Conservation (phyloP, 1,140 invertebrate genomes). For the Oedothorax gibbosus region DNA sequence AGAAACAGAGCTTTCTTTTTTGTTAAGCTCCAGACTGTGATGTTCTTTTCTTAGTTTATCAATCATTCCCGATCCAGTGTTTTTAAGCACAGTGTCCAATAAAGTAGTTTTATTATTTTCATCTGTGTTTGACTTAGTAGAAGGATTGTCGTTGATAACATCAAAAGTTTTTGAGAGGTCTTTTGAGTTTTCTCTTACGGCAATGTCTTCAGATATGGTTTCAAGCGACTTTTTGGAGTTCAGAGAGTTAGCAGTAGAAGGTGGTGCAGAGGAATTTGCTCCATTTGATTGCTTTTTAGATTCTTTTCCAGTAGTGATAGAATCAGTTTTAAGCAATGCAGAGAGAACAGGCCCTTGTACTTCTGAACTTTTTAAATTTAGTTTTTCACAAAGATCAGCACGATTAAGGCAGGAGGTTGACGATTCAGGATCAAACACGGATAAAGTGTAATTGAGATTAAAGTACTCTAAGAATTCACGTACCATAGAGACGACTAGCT, state of each 20-base stretch:
- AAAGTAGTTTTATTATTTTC: too few relatives aligned
- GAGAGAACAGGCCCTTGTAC: slow-evolving; percentile 34
- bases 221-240: not conserved
- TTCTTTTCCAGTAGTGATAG: not conserved
- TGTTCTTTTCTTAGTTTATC: slow-evolving; percentile 21
- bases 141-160: too few relatives aligned
- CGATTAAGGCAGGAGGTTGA: slow-evolving; percentile 9
- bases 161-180: too few relatives aligned
- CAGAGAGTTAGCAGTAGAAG: not conserved
- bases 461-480: slow-evolving; percentile 80
- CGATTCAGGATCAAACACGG: slow-evolving; percentile 78
- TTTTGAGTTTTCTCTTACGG: not conserved
- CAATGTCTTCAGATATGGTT: slow-evolving; percentile 14
- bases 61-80: not conserved
- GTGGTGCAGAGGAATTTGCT: not conserved
- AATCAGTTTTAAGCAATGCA: slow-evolving; percentile 20
- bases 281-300: not conserved
- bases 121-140: too few relatives aligned
- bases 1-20: not conserved
- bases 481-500: slow-evolving; percentile 75
- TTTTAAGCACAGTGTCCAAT: too few relatives aligned
- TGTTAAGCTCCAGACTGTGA: not conserved
- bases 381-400: slow-evolving; percentile 15
- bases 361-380: slow-evolving; percentile 13
- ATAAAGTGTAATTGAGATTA: slow-evolving; percentile 77